Percentiles rank a stretch among this genome's conserved stretches.
Evolutionary conservation across 1,140 invertebrate genomes (phyloP).

Genomic region (Meloidogyne hapla): DNA sequence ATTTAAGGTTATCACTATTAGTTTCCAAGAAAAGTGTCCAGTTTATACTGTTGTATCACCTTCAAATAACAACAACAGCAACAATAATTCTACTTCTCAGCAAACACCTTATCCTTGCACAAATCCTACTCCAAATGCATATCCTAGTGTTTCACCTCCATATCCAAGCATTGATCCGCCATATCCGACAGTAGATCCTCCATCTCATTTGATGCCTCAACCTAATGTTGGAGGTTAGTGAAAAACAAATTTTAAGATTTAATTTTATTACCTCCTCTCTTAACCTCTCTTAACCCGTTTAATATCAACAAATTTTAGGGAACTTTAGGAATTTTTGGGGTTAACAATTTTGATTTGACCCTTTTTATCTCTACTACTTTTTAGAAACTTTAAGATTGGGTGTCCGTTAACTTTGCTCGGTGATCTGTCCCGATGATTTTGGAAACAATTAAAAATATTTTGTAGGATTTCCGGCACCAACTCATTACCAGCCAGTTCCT

Average conservation of each 20-base stretch:
- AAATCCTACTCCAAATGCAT: conserved; percentile 54
- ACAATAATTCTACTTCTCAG: conserved; percentile 38
- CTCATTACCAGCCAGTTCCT: conserved; percentile 33
- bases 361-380: too few relatives aligned
- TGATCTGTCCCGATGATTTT: too few relatives aligned
- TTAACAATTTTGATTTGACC: too few relatives aligned
- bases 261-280: too few relatives aligned
- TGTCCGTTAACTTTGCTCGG: too few relatives aligned
- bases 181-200: conserved; percentile 29
- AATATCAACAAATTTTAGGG: too few relatives aligned
- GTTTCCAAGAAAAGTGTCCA: conserved; percentile 91
- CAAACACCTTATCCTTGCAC: conserved; percentile 62
- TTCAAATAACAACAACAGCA: conserved; percentile 46
- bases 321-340: too few relatives aligned
- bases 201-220: conserved; percentile 31
- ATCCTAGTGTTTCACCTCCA: conserved; percentile 48
- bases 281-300: too few relatives aligned
- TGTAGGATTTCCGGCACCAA: not conserved
- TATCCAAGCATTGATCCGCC: conserved; percentile 52
- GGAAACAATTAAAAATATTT: too few relatives aligned
- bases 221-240: conserved; percentile 12
- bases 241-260: not conserved
- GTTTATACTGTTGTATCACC: conserved; percentile 72
- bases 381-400: too few relatives aligned
- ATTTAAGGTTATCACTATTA: conserved; percentile 78